Base-by-base conservation (phyloP, 2,888 invertebrate species). In the Mythimna impura region DNA sequence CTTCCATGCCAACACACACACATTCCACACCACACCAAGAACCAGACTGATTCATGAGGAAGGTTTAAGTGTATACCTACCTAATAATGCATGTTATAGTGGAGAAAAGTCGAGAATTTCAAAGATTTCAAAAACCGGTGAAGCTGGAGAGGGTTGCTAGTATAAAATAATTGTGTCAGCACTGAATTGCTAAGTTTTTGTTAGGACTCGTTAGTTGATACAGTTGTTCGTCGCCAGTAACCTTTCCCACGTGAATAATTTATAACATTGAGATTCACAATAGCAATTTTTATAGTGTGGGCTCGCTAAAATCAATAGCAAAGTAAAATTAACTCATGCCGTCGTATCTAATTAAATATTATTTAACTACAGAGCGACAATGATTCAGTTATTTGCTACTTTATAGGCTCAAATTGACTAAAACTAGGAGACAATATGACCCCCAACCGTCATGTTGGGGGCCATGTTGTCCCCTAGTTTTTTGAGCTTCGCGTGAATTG, bases 221-320 rank as follows among this genome's bases (percentile, higher is more conserved):
- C 92, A 93, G 91, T 90, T 92, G 93, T 88, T 86, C 81, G 85
- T 85, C 80, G 83, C 78, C 78, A 78, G 89, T 83, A 90, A 88
- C 88, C 75, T 89, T 91, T 93, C 92, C 91, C 93, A 93, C 87
- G 91, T 93, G 89, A 94, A 93, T 93, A 85, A 94, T 93, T 94
- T 92, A 94, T 92, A 85, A 88, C 83, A 87, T 83, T 81, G 86
- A 89, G 88, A 87, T 90, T 88, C 83, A 87, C 87, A 90, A 91
- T 89, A 91, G 91, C 87, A 89, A 77, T 86, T 76, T 86, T 74
- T 74, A 63, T 84, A 82, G 80, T 80, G 73, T 74, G 54, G 47
- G 43, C 30, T 55, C 63, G 20, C 25, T 71, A 71, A 65, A 76
- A 82, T 80, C n/a, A 82, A 77, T 73, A 20, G 66, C 43, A 66